These are phyloP conservation scores for Drosophila lowei DNA, from an alignment of 1,140 invertebrate species.

Conservation along the genomic window DNA sequence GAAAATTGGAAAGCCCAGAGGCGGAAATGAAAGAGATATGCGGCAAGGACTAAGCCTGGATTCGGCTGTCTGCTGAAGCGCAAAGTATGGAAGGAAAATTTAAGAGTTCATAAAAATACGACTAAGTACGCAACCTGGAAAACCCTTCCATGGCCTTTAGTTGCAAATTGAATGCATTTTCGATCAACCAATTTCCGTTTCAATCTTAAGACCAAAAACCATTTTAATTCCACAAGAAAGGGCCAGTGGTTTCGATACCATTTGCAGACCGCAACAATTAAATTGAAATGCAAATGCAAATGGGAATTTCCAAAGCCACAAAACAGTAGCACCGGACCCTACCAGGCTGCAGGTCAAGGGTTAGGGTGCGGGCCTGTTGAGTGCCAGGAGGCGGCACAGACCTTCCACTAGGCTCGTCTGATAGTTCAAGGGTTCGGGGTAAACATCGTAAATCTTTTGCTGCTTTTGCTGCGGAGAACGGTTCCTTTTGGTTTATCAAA, in stretches of 20 bases:
- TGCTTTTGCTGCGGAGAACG: no score
- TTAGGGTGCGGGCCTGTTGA: no score
- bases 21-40: constrained; percentile 25
- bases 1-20: constrained; percentile 24
- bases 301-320: constrained; percentile 33
- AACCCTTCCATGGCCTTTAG: neutral
- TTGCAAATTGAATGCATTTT: no score
- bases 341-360: no score
- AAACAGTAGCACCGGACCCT: constrained; percentile 13
- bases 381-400: no score
- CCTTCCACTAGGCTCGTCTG: no score
- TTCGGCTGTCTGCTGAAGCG: neutral
- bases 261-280: constrained; percentile 19
- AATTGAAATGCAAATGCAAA: constrained; percentile 40
- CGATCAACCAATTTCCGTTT: constrained; percentile 2
- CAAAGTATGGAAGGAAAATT: constrained; percentile 3
- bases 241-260: no score
- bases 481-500: constrained; percentile 22
- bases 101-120: constrained; percentile 13
- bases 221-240: no score
- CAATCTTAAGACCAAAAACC: neutral
- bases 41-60: constrained; percentile 13
- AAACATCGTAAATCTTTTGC: constrained; percentile 22
- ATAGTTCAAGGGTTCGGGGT: no score
- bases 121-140: no score